phyloP scores from a whole-genome alignment of 2,113 vertebrate genomes.

The Enhydra lutris region DNA sequence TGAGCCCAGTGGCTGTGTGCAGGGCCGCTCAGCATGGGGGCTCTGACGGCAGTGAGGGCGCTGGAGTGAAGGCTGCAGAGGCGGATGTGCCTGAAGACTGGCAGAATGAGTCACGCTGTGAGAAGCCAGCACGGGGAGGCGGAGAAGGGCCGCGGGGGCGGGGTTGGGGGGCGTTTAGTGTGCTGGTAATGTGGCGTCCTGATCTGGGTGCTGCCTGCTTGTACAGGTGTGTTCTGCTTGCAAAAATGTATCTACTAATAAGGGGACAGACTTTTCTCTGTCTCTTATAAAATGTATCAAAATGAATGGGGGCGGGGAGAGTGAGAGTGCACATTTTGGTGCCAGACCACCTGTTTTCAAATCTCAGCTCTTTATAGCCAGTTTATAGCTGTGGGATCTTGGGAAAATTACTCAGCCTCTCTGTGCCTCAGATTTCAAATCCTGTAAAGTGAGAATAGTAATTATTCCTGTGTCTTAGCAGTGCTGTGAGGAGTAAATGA shows the following conservation, averaged over 20 bases:
- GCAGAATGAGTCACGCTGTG: background rate
- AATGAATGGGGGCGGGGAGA: background rate
- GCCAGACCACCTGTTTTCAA: background rate
- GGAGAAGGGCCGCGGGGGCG: fast-evolving
- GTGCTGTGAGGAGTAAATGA: background rate
- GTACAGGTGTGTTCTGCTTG: background rate
- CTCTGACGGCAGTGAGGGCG: fast-evolving
- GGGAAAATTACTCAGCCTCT: background rate
- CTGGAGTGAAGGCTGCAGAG: background rate
- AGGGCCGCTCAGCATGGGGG: background rate
- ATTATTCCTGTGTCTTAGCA: background rate
- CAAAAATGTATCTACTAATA: background rate
- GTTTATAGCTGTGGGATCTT: background rate
- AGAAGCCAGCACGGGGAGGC: background rate
- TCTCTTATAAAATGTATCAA: background rate
- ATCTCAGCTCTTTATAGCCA: background rate
- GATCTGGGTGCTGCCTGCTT: background rate
- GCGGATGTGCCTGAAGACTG: background rate
- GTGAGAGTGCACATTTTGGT: background rate
- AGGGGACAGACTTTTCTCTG: background rate
- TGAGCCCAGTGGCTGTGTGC: fast-evolving
- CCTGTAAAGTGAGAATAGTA: background rate
- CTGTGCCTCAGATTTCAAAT: conserved; percentile 7
- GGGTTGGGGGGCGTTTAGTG: fast-evolving
- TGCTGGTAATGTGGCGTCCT: background rate